phyloP scores from a whole-genome alignment of 2,888 invertebrate genomes.

The Dysmachus trigonus region DNA sequence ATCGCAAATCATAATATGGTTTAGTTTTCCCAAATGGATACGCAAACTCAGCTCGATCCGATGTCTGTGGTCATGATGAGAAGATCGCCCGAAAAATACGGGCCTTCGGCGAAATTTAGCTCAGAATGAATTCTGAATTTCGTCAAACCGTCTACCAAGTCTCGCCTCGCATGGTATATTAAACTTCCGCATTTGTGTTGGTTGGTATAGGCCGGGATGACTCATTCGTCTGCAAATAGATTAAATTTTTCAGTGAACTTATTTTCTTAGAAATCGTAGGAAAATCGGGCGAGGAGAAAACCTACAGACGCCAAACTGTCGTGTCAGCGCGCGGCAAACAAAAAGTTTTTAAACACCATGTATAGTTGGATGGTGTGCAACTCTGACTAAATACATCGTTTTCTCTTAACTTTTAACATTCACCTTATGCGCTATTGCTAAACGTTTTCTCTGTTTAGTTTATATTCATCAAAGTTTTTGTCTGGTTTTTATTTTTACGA shows the following conservation, averaged over 20 bases:
- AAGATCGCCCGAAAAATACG: background rate
- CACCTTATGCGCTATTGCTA: background rate
- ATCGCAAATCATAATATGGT: slow-evolving; percentile 5
- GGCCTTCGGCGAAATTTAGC: slow-evolving; percentile 13
- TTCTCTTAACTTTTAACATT: background rate
- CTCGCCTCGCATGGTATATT: slow-evolving; percentile 25
- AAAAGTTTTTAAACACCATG: slow-evolving; percentile 10
- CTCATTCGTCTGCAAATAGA: slow-evolving; percentile 37
- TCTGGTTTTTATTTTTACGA: background rate
- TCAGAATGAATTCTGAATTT: slow-evolving; percentile 32
- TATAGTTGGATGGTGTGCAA: slow-evolving; percentile 22
- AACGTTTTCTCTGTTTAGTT: background rate
- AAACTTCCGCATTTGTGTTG: slow-evolving; percentile 42
- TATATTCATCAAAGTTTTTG: background rate
- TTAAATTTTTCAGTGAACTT: slow-evolving; percentile 20
- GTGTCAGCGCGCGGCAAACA: slow-evolving; percentile 23
- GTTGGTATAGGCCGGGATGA: slow-evolving; percentile 24
- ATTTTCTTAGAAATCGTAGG: slow-evolving; percentile 34
- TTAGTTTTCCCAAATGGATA: background rate
- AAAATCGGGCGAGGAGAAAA: slow-evolving; percentile 23
- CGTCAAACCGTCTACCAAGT: slow-evolving; percentile 43
- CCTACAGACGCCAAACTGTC: slow-evolving; percentile 28
- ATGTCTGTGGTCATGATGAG: background rate
- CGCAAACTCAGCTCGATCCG: background rate
- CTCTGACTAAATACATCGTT: background rate